Evolutionary conservation across 2,113 vertebrate species (phyloP), one percentile per base, ranked within the genome.

Genomic region (Apteryx owenii): DNA sequence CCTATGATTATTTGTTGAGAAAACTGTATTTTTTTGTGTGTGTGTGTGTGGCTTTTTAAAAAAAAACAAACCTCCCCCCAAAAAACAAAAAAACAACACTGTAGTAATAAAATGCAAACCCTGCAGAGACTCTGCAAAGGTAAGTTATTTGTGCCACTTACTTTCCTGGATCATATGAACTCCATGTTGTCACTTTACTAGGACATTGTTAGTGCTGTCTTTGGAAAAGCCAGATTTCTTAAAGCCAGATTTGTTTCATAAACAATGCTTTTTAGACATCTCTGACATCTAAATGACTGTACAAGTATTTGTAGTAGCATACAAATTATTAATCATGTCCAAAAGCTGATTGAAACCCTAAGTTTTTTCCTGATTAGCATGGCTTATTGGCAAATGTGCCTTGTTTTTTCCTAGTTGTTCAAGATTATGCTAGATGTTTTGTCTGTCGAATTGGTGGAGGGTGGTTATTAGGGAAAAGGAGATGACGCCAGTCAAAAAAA

Each of bases 61-160:
- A 38, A 38, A 36, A 38, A 38, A 36, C 36, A 36, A 36, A 36
- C 36, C 36, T 36, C 36, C 36, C 36, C 36, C 36, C 36, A 36
- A 36, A 38, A 38, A 38, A 7, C 36, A 38, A 38, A 38, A 38
- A 38, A 38, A 38, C 36, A 38, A 38, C 13, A 33, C 29, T 1
- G 2, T 6, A 64, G 6, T 61, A 65, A 33, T 93, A 94, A 88
- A 96, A 86, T 86, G 7, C 28, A 91, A 78, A 64, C 15, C 29
- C 65, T 62, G 28, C 71, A 81, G 58, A 61, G 50, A 71, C 65
- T 70, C 46, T 61, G 26, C 8, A 33, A 79, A 93, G 97, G 95
- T 97, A 88, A 96, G 96, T 93, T 85, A 50, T 54, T 85, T 80
- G 75, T 81, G 54, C 60, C 21, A 36, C 60, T 85, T 77, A 5